These are phyloP conservation scores for Meteorus cinctellus DNA, from an alignment of 2,888 invertebrate species.

Conservation along the genomic window DNA sequence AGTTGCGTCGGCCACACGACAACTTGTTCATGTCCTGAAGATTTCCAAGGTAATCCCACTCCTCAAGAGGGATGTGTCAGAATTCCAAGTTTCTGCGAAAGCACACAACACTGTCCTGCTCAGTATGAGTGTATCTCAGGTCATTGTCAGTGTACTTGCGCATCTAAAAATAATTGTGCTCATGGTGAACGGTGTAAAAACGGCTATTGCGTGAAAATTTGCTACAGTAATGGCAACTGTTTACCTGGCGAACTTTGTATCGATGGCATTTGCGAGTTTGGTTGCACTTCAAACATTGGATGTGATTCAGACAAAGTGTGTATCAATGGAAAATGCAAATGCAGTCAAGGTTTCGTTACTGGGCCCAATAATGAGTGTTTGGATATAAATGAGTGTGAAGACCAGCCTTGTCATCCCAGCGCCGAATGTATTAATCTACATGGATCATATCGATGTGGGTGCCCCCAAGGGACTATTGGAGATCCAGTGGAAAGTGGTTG, in stretches of 20 bases:
- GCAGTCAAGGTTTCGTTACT: constrained; percentile 84
- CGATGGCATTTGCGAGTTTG: constrained; percentile 86
- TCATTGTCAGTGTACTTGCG: constrained; percentile 86
- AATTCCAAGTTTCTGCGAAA: constrained; percentile 82
- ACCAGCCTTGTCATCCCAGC: constrained; percentile 85
- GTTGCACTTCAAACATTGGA: constrained; percentile 87
- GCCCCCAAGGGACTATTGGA: constrained; percentile 86
- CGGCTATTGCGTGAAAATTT: constrained; percentile 87
- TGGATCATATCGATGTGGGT: constrained; percentile 87
- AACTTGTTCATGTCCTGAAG: constrained; percentile 86
- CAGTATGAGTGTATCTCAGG: constrained; percentile 86
- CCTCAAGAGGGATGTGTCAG: constrained; percentile 93
- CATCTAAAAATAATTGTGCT: constrained; percentile 83
- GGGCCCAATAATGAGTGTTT: constrained; percentile 82
- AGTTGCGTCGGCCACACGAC: constrained; percentile 83
- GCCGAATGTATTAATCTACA: constrained; percentile 86
- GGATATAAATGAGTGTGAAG: constrained; percentile 89
- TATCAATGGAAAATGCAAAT: constrained; percentile 83
- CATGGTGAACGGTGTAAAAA: constrained; percentile 89
- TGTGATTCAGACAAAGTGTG: constrained; percentile 88
- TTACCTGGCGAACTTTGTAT: constrained; percentile 91
- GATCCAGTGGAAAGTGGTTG: constrained; percentile 83
- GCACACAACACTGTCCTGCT: constrained; percentile 82
- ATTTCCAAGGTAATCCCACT: constrained; percentile 90
- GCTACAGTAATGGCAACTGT: constrained; percentile 92